Percentiles rank a stretch among this genome's conserved stretches.
These are phyloP conservation scores for Bradypodion pumilum DNA, from an alignment of 2,797 vertebrate species.

Conservation along the genomic window DNA sequence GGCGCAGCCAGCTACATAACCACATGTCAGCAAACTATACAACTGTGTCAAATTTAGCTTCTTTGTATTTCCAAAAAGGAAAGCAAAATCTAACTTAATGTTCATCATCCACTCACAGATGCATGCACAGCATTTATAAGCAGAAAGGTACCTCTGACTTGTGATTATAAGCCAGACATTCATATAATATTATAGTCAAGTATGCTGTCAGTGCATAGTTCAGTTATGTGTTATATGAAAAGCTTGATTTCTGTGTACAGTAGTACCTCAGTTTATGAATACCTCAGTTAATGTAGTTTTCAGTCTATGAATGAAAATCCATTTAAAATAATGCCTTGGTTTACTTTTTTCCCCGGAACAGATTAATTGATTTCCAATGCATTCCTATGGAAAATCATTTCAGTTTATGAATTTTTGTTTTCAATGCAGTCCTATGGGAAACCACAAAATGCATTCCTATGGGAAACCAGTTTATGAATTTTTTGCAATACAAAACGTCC, in stretches of 20 bases:
- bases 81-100: constrained; percentile 31
- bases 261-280: background rate
- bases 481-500: background rate
- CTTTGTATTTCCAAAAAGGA: constrained; percentile 3
- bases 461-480: too few species aligned
- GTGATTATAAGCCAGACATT: constrained; percentile 14
- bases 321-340: too few species aligned
- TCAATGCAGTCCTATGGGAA: too few species aligned
- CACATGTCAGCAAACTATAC: constrained; percentile 18
- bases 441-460: too few species aligned
- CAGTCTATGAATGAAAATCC: too few species aligned
- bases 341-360: too few species aligned
- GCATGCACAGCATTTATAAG: background rate
- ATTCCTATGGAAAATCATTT: too few species aligned
- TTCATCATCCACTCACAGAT: background rate
- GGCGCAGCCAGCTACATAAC: constrained; percentile 17
- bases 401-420: too few species aligned
- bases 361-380: too few species aligned
- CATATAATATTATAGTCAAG: background rate
- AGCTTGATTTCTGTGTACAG: background rate
- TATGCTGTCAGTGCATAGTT: constrained; percentile 14
- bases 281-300: too few species aligned
- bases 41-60: constrained; percentile 23
- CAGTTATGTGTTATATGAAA: background rate
- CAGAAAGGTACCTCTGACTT: background rate